Conservation (phyloP, 2,113 vertebrate species). For the Cinclus mexicanus region DNA sequence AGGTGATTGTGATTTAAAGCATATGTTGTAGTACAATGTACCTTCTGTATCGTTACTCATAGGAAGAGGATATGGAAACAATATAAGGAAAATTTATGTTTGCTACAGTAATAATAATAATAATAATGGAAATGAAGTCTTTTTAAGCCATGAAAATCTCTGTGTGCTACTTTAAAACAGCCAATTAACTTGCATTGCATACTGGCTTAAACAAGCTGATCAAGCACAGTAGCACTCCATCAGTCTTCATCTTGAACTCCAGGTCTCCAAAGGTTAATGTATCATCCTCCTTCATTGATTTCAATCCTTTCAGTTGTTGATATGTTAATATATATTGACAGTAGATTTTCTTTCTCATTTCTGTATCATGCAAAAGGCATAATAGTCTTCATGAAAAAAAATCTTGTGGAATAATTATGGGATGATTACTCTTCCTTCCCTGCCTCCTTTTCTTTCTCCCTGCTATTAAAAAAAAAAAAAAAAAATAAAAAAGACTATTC, state of each 20-base stretch:
- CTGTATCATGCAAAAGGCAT: background rate
- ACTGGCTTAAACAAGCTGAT: conserved; percentile 58
- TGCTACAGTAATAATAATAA: background rate
- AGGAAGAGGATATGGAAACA: background rate
- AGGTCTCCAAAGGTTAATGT: conserved; percentile 60
- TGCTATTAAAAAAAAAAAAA: background rate
- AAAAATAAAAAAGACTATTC: background rate
- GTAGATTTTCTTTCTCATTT: conserved; percentile 28
- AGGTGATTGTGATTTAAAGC: background rate
- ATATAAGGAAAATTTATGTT: background rate
- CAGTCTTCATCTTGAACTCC: conserved; percentile 46
- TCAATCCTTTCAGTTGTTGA: conserved; percentile 45
- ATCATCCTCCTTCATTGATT: conserved; percentile 44
- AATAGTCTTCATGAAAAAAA: background rate
- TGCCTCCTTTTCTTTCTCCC: background rate
- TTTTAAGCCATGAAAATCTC: conserved; percentile 36
- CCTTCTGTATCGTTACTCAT: background rate
- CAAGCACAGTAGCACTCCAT: conserved; percentile 43
- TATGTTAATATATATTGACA: conserved; percentile 33
- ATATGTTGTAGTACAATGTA: background rate
- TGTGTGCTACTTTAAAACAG: conserved; percentile 31
- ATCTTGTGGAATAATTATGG: background rate
- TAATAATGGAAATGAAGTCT: conserved; percentile 20
- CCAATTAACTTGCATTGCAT: conserved; percentile 61
- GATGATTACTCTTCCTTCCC: conserved; percentile 16